Evolutionary conservation across 2,888 invertebrate species (phyloP).

Genomic region (Cyrtodaria siliqua): DNA sequence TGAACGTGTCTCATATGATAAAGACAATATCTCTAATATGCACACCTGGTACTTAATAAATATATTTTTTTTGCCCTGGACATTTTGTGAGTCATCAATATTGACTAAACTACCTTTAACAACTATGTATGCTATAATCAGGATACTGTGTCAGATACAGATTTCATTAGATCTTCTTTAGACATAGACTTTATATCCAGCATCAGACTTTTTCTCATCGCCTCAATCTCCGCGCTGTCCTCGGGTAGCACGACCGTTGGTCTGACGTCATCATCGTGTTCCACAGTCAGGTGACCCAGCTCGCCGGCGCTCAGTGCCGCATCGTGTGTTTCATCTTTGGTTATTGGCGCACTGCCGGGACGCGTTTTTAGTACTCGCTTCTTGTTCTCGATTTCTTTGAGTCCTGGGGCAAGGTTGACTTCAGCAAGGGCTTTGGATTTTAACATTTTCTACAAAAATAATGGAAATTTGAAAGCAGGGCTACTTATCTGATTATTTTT

Average conservation of each 20-base stretch:
- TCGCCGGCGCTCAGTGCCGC: conserved; percentile 80
- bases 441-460: conserved; percentile 75
- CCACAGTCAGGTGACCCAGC: conserved; percentile 65
- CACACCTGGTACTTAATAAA: too few species aligned
- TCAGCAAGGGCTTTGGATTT: conserved; percentile 79
- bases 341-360: conserved; percentile 82
- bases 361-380: conserved; percentile 70
- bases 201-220: conserved; percentile 65
- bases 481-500: too few species aligned
- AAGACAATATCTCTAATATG: too few species aligned
- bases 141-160: conserved; percentile 49
- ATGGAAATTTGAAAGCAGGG: too few species aligned
- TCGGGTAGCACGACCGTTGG: conserved; percentile 67
- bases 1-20: too few species aligned
- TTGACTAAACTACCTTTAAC: too few species aligned
- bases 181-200: conserved; percentile 63
- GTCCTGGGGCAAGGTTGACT: conserved; percentile 74
- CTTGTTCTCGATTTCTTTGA: conserved; percentile 63
- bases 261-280: conserved; percentile 55
- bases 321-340: conserved; percentile 67
- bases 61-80: too few species aligned
- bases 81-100: too few species aligned
- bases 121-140: too few species aligned
- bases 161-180: conserved; percentile 62
- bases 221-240: conserved; percentile 70